Evolutionary conservation across 2,888 invertebrate species (phyloP).

Genomic region (Nebria salina): DNA sequence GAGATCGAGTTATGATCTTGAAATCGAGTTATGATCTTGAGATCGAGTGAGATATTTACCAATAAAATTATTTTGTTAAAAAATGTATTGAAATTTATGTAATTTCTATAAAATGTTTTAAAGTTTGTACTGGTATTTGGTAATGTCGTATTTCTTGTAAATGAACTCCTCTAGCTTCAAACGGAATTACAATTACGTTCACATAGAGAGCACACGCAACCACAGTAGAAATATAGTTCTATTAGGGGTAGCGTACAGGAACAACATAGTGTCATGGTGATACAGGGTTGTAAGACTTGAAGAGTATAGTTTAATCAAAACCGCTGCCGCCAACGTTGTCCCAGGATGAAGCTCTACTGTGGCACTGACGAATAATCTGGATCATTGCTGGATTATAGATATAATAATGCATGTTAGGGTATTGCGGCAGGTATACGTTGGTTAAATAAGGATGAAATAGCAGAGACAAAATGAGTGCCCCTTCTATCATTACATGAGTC

Average conservation of each 20-base stretch:
- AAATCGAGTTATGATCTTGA: too few species aligned
- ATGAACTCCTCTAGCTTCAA: not conserved
- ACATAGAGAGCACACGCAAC: not conserved
- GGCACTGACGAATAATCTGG: slow-evolving; percentile 17
- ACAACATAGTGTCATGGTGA: not conserved
- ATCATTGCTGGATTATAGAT: slow-evolving; percentile 26
- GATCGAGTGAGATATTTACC: too few species aligned
- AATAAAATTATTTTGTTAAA: too few species aligned
- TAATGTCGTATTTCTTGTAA: not conserved
- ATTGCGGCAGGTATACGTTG: slow-evolving; percentile 10
- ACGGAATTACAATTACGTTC: not conserved
- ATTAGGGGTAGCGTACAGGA: slow-evolving; percentile 13
- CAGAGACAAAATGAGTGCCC: not conserved
- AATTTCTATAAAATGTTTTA: not conserved
- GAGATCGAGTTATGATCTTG: too few species aligned
- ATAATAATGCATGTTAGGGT: slow-evolving; percentile 29
- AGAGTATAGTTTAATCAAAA: slow-evolving; percentile 9
- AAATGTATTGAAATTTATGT: too few species aligned
- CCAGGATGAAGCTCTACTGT: slow-evolving; percentile 14
- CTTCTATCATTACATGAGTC: slow-evolving; percentile 17
- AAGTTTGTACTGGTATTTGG: not conserved
- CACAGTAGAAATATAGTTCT: slow-evolving; percentile 16
- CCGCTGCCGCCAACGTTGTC: not conserved
- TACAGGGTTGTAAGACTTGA: not conserved
- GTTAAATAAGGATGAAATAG: not conserved